phyloP scores from a whole-genome alignment of 2,797 vertebrate genomes.

The Orestias chungarensis region DNA sequence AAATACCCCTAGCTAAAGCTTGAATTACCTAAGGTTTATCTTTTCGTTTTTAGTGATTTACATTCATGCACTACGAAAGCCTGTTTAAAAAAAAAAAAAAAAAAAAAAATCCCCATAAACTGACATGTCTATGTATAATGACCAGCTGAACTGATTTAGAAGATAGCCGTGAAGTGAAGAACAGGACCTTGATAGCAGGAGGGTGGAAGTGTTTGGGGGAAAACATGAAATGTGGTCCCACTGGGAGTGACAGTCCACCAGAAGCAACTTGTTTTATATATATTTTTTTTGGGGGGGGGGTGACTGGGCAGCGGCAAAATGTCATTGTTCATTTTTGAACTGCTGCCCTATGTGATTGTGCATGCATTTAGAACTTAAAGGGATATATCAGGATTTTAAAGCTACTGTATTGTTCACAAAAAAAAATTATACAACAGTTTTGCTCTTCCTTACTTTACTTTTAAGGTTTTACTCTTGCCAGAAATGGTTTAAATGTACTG shows the following conservation, averaged over 20 bases:
- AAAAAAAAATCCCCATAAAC: constrained; percentile 10
- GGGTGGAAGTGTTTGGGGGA: constrained; percentile 40
- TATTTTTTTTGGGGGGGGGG: no score
- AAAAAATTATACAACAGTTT: neutral
- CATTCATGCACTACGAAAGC: neutral
- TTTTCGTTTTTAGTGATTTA: neutral
- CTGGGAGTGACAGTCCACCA: constrained; percentile 38
- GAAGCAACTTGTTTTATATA: constrained; percentile 43
- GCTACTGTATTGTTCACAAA: neutral
- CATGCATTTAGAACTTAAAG: neutral
- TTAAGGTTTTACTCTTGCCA: neutral
- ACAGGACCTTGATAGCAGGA: constrained; percentile 47
- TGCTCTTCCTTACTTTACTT: neutral
- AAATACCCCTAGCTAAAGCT: neutral
- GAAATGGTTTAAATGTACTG: neutral
- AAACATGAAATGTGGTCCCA: constrained; percentile 36
- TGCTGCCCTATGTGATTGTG: constrained; percentile 35
- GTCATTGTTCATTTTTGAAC: constrained; percentile 52
- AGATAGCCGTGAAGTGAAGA: constrained; percentile 13
- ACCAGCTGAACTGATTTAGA: constrained; percentile 21
- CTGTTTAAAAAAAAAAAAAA: neutral
- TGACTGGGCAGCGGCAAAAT: no score
- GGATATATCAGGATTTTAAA: neutral
- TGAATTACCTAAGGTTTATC: neutral
- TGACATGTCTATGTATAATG: constrained; percentile 52